Evolutionary conservation across 2,113 vertebrate species (phyloP).

Genomic region (Camelus dromedarius): DNA sequence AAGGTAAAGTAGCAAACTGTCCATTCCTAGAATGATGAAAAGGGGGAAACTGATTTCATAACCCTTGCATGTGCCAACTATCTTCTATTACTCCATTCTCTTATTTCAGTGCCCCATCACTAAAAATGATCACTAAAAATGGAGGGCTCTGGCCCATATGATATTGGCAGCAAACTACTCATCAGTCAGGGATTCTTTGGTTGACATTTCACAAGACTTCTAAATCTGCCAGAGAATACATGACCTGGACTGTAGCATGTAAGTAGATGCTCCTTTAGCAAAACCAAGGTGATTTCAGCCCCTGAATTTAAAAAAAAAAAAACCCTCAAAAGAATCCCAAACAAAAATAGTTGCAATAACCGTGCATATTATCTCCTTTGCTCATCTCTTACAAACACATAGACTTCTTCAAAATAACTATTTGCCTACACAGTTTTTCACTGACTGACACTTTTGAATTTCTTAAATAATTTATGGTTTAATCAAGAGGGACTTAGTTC

Average conservation of each 20-base stretch:
- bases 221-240: conserved; percentile 4
- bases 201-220: conserved; percentile 15
- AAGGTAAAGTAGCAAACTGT: background rate
- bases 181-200: background rate
- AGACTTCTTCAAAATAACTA: background rate
- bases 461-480: background rate
- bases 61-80: too few species aligned
- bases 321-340: background rate
- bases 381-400: conserved; percentile 7
- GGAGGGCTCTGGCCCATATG: background rate
- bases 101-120: background rate
- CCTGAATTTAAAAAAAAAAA: conserved; percentile 16
- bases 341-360: background rate
- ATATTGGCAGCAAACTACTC: background rate
- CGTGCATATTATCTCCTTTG: background rate
- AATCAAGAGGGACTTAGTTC: background rate
- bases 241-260: background rate
- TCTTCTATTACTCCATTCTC: background rate
- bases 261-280: conserved; percentile 11
- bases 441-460: background rate
- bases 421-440: background rate
- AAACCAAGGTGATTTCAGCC: background rate
- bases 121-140: background rate
- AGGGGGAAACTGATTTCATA: background rate
- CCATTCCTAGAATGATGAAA: background rate